Conservation (phyloP, 1,140 invertebrate species). For the Tribolium castaneum region DNA sequence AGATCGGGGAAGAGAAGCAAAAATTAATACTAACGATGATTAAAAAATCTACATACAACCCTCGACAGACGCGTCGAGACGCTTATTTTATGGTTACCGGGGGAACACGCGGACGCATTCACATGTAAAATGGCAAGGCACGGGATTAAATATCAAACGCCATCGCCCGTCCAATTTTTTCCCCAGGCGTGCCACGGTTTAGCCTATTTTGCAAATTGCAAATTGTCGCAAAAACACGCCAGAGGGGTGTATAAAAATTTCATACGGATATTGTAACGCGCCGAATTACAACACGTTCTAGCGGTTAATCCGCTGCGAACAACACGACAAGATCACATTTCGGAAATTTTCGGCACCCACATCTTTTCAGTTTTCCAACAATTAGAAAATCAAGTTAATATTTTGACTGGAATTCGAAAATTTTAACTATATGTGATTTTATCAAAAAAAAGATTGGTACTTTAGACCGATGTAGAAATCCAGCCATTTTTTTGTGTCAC, state of each 20-base stretch:
- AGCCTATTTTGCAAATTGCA: constrained; percentile 15
- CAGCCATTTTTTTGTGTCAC: no score
- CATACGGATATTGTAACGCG: neutral
- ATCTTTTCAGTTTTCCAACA: no score
- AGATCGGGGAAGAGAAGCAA: constrained; percentile 40
- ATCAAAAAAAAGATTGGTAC: no score
- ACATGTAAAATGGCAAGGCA: constrained; percentile 49
- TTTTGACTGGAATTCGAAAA: no score
- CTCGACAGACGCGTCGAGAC: constrained; percentile 40
- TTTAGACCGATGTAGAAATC: no score
- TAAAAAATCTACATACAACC: constrained; percentile 55
- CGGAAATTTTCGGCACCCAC: no score
- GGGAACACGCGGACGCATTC: constrained; percentile 50
- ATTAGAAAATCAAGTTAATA: no score
- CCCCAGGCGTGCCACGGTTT: neutral
- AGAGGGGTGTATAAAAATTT: neutral
- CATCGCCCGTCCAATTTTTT: constrained; percentile 17
- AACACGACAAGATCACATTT: neutral
- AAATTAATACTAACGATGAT: constrained; percentile 55
- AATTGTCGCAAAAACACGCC: constrained; percentile 24
- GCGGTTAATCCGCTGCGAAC: neutral
- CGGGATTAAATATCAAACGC: constrained; percentile 48
- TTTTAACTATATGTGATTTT: no score
- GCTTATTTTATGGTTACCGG: constrained; percentile 51
- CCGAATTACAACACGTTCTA: neutral